Conservation (phyloP, 1,140 invertebrate genomes). For the Drosophila nigrodunni region DNA sequence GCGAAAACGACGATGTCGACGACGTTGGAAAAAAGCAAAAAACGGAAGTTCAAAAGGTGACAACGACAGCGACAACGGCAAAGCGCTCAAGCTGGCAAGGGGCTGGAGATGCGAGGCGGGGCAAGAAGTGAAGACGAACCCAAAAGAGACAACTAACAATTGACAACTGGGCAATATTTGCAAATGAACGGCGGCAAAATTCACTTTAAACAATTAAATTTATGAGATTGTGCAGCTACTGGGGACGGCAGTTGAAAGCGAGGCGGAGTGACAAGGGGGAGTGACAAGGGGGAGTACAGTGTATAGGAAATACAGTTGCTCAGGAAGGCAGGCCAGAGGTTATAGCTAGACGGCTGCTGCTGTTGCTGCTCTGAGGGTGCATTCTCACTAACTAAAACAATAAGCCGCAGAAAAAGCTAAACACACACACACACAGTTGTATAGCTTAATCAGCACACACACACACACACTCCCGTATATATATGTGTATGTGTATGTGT, state of each 20-base stretch:
- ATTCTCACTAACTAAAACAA: conserved; percentile 22
- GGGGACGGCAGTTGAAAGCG: conserved; percentile 58
- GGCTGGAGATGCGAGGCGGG: background rate
- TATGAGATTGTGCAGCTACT: conserved; percentile 65
- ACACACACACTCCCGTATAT: conserved; percentile 15
- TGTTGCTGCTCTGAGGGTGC: conserved; percentile 10
- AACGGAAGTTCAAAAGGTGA: conserved; percentile 82
- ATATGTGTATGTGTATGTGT: too few species aligned
- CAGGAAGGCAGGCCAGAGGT: conserved; percentile 43
- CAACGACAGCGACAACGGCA: conserved; percentile 51
- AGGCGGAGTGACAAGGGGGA: conserved; percentile 19
- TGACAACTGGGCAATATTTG: conserved; percentile 55
- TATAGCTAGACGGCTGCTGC: conserved; percentile 16
- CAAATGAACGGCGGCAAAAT: conserved; percentile 64
- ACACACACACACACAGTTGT: background rate
- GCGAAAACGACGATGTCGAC: conserved; percentile 22
- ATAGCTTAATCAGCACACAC: background rate
- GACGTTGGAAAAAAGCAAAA: conserved; percentile 42
- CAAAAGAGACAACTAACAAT: conserved; percentile 12
- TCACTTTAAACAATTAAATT: conserved; percentile 81
- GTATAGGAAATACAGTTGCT: background rate
- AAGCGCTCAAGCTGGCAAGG: background rate
- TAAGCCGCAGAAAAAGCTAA: conserved; percentile 15
- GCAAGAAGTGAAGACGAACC: too few species aligned
- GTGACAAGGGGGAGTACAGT: conserved; percentile 6